A percentile compares a stretch with the other conserved stretches of the same genome.
phyloP scores from a whole-genome alignment of 2,797 vertebrate genomes.

The Phylloscopus collybita region DNA sequence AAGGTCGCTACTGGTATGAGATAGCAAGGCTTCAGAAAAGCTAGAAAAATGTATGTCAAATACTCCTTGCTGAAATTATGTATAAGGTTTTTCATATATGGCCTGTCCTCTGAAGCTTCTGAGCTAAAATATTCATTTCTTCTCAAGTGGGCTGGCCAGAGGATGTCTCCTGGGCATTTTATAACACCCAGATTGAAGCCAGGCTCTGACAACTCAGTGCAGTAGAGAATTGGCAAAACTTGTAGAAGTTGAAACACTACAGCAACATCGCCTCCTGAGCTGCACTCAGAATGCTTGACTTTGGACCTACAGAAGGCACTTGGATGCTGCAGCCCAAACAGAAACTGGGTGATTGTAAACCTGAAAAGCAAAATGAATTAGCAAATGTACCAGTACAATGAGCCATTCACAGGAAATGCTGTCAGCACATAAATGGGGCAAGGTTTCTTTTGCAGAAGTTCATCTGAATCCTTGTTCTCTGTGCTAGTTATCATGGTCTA shows the following conservation, averaged over 20 bases:
- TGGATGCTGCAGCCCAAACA: not conserved
- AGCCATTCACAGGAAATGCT: not conserved
- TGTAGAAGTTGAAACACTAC: not conserved
- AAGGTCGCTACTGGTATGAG: not conserved
- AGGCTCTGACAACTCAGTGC: not conserved
- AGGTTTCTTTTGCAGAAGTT: not conserved
- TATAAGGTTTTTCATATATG: not conserved
- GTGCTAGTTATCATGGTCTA: not conserved
- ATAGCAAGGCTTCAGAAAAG: not conserved
- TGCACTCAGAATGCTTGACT: not conserved
- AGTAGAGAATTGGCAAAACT: not conserved
- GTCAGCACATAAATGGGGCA: not conserved
- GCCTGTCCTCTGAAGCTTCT: not conserved
- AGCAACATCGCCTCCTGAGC: not conserved
- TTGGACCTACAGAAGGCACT: not conserved
- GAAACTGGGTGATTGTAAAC: not conserved
- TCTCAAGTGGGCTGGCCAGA: not conserved
- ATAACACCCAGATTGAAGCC: not conserved
- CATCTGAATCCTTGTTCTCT: not conserved
- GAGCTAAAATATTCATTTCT: not conserved
- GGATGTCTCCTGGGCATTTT: not conserved
- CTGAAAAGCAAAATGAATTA: not conserved
- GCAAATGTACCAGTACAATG: not conserved
- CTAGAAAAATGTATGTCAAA: not conserved
- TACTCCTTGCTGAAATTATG: not conserved